These are phyloP conservation scores for Xerus inauris DNA, from an alignment of 2,113 vertebrate species.

Conservation along the genomic window DNA sequence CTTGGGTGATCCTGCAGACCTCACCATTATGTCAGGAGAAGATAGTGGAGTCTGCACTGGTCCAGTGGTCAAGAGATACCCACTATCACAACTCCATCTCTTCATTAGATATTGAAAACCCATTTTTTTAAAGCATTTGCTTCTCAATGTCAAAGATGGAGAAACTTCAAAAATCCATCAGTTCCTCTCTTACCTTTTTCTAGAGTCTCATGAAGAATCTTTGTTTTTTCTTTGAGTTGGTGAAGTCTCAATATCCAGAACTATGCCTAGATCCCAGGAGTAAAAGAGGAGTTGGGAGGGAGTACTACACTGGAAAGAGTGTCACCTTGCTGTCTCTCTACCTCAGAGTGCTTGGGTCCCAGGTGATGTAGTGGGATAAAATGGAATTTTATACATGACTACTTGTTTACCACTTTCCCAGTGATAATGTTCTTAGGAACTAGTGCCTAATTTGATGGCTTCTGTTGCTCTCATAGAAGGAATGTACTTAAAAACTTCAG, in stretches of 20 bases:
- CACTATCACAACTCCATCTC: not conserved
- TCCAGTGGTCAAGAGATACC: not conserved
- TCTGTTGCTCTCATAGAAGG: not conserved
- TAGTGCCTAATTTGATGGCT: not conserved
- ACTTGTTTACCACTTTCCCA: not conserved
- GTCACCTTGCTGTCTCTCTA: not conserved
- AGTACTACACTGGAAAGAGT: not conserved
- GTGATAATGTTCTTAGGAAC: not conserved
- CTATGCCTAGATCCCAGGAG: not conserved
- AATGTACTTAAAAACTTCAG: slow-evolving; percentile 24
- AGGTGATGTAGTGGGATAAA: not conserved
- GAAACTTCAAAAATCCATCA: not conserved
- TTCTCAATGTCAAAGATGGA: not conserved
- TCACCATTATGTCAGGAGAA: too few species aligned
- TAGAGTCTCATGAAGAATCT: not conserved
- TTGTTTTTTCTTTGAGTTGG: not conserved
- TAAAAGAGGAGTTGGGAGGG: not conserved
- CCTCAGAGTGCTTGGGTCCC: not conserved
- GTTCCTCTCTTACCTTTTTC: not conserved
- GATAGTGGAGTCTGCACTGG: too few species aligned
- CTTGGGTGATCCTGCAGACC: too few species aligned
- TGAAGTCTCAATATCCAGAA: not conserved
- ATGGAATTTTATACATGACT: not conserved
- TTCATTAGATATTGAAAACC: not conserved
- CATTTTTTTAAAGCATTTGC: not conserved